Evolutionary conservation across 2,113 vertebrate genomes (phyloP).

Genomic region (Rhabdornis inornatus): DNA sequence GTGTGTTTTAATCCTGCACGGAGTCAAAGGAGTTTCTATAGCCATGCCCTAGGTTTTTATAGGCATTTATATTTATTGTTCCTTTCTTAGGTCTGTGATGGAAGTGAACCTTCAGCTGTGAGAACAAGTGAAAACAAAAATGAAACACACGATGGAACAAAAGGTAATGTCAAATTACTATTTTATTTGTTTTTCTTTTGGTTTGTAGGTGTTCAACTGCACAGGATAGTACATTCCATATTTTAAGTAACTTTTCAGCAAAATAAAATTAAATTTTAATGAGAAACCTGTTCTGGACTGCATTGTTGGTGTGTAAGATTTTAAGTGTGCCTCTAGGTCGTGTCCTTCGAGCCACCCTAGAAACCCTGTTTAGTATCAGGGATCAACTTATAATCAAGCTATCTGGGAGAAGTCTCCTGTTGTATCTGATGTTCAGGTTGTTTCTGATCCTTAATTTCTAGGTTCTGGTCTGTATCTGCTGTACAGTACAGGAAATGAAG

Average conservation of each 20-base stretch:
- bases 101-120: conserved; percentile 61
- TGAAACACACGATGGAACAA: conserved; percentile 60
- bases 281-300: background rate
- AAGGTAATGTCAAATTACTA: conserved; percentile 72
- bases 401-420: background rate
- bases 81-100: conserved; percentile 69
- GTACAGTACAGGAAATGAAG: background rate
- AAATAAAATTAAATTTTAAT: background rate
- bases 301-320: background rate
- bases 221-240: background rate
- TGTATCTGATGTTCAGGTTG: background rate
- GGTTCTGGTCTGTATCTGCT: background rate
- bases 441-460: background rate
- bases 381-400: background rate
- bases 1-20: background rate
- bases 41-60: background rate
- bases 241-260: background rate
- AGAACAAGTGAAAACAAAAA: conserved; percentile 73
- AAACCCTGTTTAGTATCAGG: background rate
- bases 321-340: background rate
- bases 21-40: background rate
- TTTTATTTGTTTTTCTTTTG: background rate
- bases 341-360: background rate
- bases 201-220: background rate
- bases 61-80: conserved; percentile 17